Evolutionary conservation across 2,888 invertebrate species (phyloP).

Genomic region (Drosophila histrio): DNA sequence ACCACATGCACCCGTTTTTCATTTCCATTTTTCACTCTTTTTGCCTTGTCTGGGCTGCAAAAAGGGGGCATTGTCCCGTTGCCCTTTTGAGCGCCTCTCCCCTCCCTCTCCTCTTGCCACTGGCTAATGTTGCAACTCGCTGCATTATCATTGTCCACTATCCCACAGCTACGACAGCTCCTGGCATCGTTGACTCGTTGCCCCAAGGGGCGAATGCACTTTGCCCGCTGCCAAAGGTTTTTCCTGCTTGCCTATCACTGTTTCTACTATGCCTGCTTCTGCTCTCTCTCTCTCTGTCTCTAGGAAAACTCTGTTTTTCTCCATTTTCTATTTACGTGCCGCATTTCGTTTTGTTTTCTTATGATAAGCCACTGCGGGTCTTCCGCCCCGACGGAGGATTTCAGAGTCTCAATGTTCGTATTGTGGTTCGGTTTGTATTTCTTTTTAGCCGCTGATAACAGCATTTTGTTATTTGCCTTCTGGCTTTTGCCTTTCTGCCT

Average conservation of each 20-base stretch:
- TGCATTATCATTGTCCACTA: slow-evolving; percentile 64
- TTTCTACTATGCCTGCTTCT: slow-evolving; percentile 3
- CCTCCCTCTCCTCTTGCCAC: background rate
- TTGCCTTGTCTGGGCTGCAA: slow-evolving; percentile 27
- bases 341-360: slow-evolving; percentile 12
- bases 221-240: slow-evolving; percentile 65
- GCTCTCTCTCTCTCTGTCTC: background rate
- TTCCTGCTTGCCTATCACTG: slow-evolving; percentile 48
- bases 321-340: slow-evolving; percentile 32
- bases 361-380: slow-evolving; percentile 74
- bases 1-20: slow-evolving; percentile 59
- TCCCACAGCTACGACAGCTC: slow-evolving; percentile 34
- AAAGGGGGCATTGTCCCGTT: slow-evolving; percentile 57
- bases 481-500: slow-evolving; percentile 16
- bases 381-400: slow-evolving; percentile 69
- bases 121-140: slow-evolving; percentile 28
- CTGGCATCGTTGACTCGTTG: slow-evolving; percentile 32
- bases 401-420: slow-evolving; percentile 19
- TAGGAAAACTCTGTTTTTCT: slow-evolving; percentile 38
- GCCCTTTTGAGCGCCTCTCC: background rate
- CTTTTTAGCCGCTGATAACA: slow-evolving; percentile 42
- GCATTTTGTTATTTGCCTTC: slow-evolving; percentile 29
- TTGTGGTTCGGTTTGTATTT: slow-evolving; percentile 16
- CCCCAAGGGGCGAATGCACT: slow-evolving; percentile 69
- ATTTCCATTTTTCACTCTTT: slow-evolving; percentile 41